Evolutionary conservation across 1,140 invertebrate species (phyloP), one percentile per base, ranked within the genome.

Genomic region (Drosophila triauraria): DNA sequence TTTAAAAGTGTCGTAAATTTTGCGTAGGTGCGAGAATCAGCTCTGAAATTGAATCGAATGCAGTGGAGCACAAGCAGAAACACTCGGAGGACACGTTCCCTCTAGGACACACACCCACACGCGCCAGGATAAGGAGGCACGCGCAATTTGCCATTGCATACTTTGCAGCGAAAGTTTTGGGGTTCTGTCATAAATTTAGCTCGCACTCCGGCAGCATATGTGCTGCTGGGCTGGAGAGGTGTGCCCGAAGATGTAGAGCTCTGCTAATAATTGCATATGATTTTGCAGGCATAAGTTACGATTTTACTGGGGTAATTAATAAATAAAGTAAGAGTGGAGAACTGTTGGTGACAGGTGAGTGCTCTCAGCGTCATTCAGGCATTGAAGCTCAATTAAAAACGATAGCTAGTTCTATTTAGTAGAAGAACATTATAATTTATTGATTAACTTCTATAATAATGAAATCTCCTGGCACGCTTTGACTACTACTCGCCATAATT

Each of bases 1-100:
- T 86, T 86, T 86, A 82, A 86, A 87, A 87, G 82, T 72, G 79
- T 65, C 82, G 83, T 86, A 86, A 86, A 86, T 86, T 87, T 76
- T 82, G 82, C 70, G 75, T 86, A 86, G 82, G 83, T 86, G 79
- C 59, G 48, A 80, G 63, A 62, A 51, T 65, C 64, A 67, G 56
- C 65, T 59, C 58, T 70, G 74, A 69, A 81, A 85, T 85, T 78
- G 82, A 75, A 86, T 86, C 48, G 74, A 67, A 78, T 75, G 79
- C 69, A 76, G 71, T 27, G 23, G 17, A 51, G 57, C 50, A 30
- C 17, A 42, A 7, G 32, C 20, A 59, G 40, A 35, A 40, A 47
- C 38, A 46, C 17, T 17, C 38, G 23, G 20, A 32, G 51, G 43
- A 54, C 44, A 35, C 40, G 1, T 38, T 25, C 8, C 2, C 53